Evolutionary conservation across 2,888 invertebrate species (phyloP), one percentile per base, ranked within the genome.

Genomic region (Pasiphila rectangulata): DNA sequence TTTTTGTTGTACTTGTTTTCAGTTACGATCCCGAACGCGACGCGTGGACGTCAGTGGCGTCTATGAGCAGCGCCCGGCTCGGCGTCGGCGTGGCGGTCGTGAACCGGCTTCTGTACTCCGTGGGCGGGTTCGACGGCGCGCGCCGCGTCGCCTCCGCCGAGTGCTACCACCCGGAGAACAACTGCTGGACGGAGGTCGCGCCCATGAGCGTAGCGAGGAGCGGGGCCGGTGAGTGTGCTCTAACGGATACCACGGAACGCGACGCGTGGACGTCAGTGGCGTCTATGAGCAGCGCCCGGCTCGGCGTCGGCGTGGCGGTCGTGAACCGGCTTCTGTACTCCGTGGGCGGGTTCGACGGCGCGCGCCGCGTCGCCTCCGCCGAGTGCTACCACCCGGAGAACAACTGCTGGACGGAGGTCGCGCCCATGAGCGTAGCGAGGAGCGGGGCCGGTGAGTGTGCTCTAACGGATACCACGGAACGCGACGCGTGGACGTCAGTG

Each of bases 361-460:
- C 88, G 9, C 19, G 19, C 19, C 90, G 97, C 20, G 90, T 96
- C 46, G 90, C 90, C 59, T 93, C 94, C 23, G 95, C 93, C 1
- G 98, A 98, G 85, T 95, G 96, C 79, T 98, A 97, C 81, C 96
- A 97, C 79, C 97, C 98, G 0, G 98, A 98, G 83, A 95, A 95
- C 74, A 93, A 97, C 75, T 92, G 93, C 63, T 98, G 98, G 98
- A 93, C 92, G 1, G 91, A 93, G 71, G 91, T 96, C 50, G 91
- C 94, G n/a, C 86, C 95, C 0, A 95, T 97, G 95, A 89, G 91
- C 48, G 91, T 92, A 20, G 92, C 93, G 4, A 88, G 97, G 47
- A 96, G 96, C 72, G 97, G 97, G 16, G 95, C 96, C 51, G 97
- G 95, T 94, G 5, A 23, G 43, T 43, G 24, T 6, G 6, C 4